phyloP scores from a whole-genome alignment of 1,140 invertebrate species.

The Calycopis cecrops region DNA sequence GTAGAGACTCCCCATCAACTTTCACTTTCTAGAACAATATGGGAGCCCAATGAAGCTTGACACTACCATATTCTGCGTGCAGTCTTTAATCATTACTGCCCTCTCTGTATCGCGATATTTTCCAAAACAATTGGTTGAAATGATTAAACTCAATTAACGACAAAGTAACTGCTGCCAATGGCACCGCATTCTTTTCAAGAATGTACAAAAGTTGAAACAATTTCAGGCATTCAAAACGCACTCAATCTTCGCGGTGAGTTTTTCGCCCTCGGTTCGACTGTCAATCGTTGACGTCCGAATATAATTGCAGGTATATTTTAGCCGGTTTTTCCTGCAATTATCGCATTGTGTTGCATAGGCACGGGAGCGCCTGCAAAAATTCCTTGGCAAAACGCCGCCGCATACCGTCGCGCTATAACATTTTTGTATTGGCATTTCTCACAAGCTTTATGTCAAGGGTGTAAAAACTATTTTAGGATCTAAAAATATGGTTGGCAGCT shows the following conservation, averaged over 20 bases:
- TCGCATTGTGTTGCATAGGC: conserved; percentile 41
- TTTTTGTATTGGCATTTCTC: conserved; percentile 24
- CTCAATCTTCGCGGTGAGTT: conserved; percentile 45
- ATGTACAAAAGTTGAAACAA: conserved; percentile 3
- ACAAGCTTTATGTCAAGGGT: conserved; percentile 24
- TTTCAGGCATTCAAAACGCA: conserved; percentile 19
- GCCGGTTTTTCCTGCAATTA: conserved; percentile 54
- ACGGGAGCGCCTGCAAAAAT: conserved; percentile 39
- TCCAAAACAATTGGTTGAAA: not conserved
- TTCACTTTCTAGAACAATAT: no score
- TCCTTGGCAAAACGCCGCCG: conserved; percentile 39
- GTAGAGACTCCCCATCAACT: no score
- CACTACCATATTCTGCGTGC: no score
- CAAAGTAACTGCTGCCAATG: not conserved
- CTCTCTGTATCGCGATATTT: no score
- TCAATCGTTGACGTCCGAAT: conserved; percentile 37
- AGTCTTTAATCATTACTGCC: no score
- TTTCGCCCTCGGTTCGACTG: conserved; percentile 38
- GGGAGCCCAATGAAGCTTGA: no score
- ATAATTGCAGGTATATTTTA: conserved; percentile 57
- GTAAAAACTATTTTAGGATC: conserved; percentile 25
- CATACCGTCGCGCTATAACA: conserved; percentile 31
- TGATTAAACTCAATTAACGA: not conserved
- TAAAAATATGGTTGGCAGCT: not conserved
- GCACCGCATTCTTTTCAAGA: not conserved